Conservation (phyloP, 92 coral and sea anemone species). For the Palythoa caribaeorum region DNA sequence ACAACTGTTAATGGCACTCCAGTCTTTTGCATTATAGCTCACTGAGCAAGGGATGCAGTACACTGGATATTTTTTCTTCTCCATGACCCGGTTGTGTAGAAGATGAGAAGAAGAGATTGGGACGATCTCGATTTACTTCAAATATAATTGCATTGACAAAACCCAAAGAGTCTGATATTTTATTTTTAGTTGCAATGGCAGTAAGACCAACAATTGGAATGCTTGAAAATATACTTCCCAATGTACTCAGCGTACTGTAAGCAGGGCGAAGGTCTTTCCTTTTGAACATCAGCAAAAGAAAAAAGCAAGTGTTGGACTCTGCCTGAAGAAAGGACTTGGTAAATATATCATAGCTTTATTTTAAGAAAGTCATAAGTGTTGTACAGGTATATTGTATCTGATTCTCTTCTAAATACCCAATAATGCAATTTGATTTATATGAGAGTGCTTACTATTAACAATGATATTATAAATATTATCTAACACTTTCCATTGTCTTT, state of each 20-base stretch:
- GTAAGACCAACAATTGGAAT: too few relatives aligned
- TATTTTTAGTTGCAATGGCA: too few relatives aligned
- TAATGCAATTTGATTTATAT: constrained; percentile 1
- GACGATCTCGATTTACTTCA: too few relatives aligned
- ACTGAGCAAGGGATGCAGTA: too few relatives aligned
- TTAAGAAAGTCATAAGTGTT: not conserved
- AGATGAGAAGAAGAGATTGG: too few relatives aligned
- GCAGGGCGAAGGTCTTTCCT: constrained; percentile 51
- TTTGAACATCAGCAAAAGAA: not conserved
- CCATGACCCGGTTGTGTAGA: too few relatives aligned
- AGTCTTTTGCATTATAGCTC: too few relatives aligned
- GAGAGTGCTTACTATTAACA: not conserved
- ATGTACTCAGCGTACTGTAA: constrained; percentile 21
- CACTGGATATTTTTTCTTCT: too few relatives aligned
- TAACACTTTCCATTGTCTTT: not conserved
- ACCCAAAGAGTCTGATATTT: too few relatives aligned
- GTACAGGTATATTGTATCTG: constrained; percentile 1
- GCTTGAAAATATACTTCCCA: too few relatives aligned
- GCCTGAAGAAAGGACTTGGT: not conserved
- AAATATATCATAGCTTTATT: not conserved
- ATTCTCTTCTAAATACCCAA: not conserved
- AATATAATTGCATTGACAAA: too few relatives aligned
- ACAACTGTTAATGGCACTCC: too few relatives aligned
- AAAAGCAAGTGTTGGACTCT: not conserved
- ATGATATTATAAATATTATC: not conserved